phyloP scores from a whole-genome alignment of 2,797 vertebrate genomes.

The Crenuchus spilurus region DNA sequence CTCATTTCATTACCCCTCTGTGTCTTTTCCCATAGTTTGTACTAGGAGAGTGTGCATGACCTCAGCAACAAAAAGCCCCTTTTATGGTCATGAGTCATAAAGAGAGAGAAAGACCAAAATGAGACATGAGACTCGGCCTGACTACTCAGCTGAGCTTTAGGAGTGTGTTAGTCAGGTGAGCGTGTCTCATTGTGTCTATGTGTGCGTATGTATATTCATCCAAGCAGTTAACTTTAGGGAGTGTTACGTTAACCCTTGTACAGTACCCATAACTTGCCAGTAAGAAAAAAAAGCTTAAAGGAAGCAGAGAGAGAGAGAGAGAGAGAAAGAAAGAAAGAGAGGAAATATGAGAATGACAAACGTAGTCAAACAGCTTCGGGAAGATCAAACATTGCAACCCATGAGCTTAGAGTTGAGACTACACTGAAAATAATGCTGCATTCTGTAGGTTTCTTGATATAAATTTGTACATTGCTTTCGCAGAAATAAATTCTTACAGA shows the following conservation, averaged over 20 bases:
- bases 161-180: constrained; percentile 28
- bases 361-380: too few species aligned
- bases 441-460: too few species aligned
- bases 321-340: background rate
- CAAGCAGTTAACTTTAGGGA: background rate
- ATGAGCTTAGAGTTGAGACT: too few species aligned
- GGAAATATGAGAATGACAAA: background rate
- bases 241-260: background rate
- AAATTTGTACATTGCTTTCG: too few species aligned
- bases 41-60: constrained; percentile 34
- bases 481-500: too few species aligned
- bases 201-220: background rate
- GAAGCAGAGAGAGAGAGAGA: background rate
- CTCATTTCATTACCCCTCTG: background rate
- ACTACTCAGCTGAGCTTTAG: constrained; percentile 36
- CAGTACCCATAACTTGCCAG: background rate
- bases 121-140: constrained; percentile 12
- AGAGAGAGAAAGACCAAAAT: background rate
- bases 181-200: background rate
- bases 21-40: constrained; percentile 11
- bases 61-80: constrained; percentile 43
- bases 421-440: too few species aligned
- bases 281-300: background rate
- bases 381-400: too few species aligned
- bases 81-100: constrained; percentile 53